Conservation (phyloP, 92 coral and sea anemone genomes). For the Parazoanthus swiftii region DNA sequence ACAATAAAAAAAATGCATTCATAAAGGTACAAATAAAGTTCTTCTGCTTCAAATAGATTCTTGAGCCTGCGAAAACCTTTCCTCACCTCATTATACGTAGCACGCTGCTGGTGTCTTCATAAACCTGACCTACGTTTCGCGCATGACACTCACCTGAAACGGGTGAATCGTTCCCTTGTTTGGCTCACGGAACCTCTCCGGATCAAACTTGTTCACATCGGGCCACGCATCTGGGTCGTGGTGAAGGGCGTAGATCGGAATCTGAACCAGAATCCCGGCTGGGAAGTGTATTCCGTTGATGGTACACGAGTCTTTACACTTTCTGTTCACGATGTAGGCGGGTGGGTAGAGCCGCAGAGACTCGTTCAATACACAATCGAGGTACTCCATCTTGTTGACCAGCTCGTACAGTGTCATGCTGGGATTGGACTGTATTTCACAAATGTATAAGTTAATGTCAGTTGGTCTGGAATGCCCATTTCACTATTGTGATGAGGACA, state of each 20-base stretch:
- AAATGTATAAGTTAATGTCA: too few relatives aligned
- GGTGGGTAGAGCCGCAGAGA: slow-evolving; percentile 62
- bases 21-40: too few relatives aligned
- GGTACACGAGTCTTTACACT: slow-evolving; percentile 46
- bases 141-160: not conserved
- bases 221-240: slow-evolving; percentile 68
- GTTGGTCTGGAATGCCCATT: too few relatives aligned
- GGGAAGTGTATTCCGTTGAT: slow-evolving; percentile 52
- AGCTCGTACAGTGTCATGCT: slow-evolving; percentile 55
- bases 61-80: too few relatives aligned
- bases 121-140: too few relatives aligned
- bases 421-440: slow-evolving; percentile 26
- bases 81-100: too few relatives aligned
- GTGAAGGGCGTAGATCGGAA: slow-evolving; percentile 61
- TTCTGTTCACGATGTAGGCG: slow-evolving; percentile 54
- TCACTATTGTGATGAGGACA: too few relatives aligned
- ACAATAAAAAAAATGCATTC: too few relatives aligned
- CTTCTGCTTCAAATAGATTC: too few relatives aligned
- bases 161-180: slow-evolving; percentile 12
- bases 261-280: slow-evolving; percentile 47
- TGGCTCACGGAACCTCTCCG: slow-evolving; percentile 41
- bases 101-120: too few relatives aligned
- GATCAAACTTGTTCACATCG: slow-evolving; percentile 61
- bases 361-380: slow-evolving; percentile 70
- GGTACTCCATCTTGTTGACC: slow-evolving; percentile 60